phyloP scores from a whole-genome alignment of 2,113 vertebrate genomes.

The Myrmophylax atrothorax region DNA sequence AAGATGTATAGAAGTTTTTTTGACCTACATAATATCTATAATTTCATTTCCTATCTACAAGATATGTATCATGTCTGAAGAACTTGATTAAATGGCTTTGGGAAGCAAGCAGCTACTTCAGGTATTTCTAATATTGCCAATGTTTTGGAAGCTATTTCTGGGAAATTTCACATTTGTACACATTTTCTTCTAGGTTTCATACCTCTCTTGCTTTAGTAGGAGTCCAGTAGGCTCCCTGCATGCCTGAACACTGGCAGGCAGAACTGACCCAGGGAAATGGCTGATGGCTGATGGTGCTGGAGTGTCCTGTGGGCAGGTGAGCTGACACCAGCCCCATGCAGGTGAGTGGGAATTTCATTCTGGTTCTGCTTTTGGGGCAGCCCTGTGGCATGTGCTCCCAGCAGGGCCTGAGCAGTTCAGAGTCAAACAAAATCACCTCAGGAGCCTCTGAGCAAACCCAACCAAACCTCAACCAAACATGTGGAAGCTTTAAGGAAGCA shows the following conservation, averaged over 20 bases:
- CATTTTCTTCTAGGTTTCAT: not conserved
- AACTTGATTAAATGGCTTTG: not conserved
- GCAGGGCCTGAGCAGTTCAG: not conserved
- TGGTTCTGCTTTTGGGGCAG: not conserved
- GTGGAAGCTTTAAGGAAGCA: not conserved
- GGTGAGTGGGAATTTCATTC: not conserved
- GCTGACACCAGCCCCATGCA: accelerated
- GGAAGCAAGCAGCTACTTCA: not conserved
- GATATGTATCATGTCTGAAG: not conserved
- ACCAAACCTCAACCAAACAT: not conserved
- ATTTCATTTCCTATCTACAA: not conserved
- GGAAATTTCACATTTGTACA: not conserved
- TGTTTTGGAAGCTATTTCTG: not conserved
- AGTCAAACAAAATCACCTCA: not conserved
- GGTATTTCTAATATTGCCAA: not conserved
- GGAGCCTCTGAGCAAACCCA: not conserved
- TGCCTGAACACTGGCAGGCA: not conserved
- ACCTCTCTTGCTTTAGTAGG: not conserved
- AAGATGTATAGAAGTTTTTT: not conserved
- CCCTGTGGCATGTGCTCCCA: not conserved
- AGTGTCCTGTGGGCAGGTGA: accelerated
- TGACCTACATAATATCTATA: not conserved
- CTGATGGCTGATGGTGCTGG: not conserved
- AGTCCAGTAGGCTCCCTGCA: not conserved
- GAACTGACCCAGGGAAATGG: not conserved